Evolutionary conservation across 2,797 vertebrate genomes (phyloP), one percentile per base, ranked within the genome.

Genomic region (Botia almorhae): DNA sequence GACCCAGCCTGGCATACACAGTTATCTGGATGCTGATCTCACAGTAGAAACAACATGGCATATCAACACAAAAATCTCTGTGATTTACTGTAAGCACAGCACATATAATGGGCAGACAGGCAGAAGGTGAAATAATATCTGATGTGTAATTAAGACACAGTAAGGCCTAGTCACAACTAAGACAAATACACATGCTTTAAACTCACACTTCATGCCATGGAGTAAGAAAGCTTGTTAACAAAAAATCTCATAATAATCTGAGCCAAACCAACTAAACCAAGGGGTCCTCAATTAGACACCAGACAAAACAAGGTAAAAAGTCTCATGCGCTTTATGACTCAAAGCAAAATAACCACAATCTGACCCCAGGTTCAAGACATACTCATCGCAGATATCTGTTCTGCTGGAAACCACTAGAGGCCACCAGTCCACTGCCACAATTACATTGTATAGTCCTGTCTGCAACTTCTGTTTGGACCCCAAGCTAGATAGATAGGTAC

Each of bases 401-500:
- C 61, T 39, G 1, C 21, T n/a, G 29, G 48, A 1, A 55, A 68
- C 68, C 85, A 81, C 81, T 70, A 83, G 83, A 82, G 83, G 80
- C 81, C 81, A 65, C 72, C 74, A 76, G 46, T 71, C 74, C 50
- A 75, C 72, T 60, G 76, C 65, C 17, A 23, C 23, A 23, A n/a
- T 53, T 50, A 55, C 14, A 23, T 55, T 55, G 19, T 19, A n/a
- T 26, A 26, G 23, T 26, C 51, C n/a, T 26, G 29, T 13, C 16
- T 3, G 50, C 19, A 68, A 68, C 43, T 50, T 26, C 61, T 56
- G 39, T 63, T 48, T 74, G 61, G 29, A 53, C 46, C 60, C 17
- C 29, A 53, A 26, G 0, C 23, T 26, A 26, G 23, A 26, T 26
- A 26, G 23, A 26, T 26, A 26, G 23, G 23, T 26, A 26, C 23